These are phyloP conservation scores for Thysanoteuthis rhombus DNA, from an alignment of 2,888 invertebrate genomes.

Conservation along the genomic window DNA sequence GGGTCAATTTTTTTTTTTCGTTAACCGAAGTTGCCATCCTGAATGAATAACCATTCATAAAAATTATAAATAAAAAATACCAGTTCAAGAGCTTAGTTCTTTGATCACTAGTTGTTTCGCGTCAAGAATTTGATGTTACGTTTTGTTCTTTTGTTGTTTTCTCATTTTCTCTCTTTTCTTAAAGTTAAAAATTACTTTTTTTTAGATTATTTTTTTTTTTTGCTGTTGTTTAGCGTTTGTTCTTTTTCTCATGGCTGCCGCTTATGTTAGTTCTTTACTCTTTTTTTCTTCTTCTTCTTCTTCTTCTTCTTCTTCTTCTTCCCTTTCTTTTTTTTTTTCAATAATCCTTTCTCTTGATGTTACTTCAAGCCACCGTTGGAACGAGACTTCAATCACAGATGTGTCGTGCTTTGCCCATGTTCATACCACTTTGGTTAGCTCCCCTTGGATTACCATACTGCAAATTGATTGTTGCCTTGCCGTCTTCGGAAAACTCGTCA, in stretches of 20 bases:
- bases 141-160: neutral
- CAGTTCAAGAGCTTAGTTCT: neutral
- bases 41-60: neutral
- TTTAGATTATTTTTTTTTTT: neutral
- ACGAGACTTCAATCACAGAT: slow-evolving; percentile 26
- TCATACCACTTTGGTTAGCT: slow-evolving; percentile 56
- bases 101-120: neutral
- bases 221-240: neutral
- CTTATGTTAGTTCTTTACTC: neutral
- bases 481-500: slow-evolving; percentile 48
- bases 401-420: slow-evolving; percentile 39
- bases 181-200: neutral
- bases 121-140: neutral
- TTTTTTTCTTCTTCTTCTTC: neutral
- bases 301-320: neutral
- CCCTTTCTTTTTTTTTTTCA: neutral
- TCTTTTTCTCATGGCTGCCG: slow-evolving; percentile 1
- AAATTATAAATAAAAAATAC: neutral
- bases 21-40: neutral
- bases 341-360: neutral
- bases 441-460: slow-evolving; percentile 58
- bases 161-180: neutral
- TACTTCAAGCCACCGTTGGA: neutral
- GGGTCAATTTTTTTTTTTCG: neutral
- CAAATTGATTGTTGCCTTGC: slow-evolving; percentile 52